Evolutionary conservation across 2,888 invertebrate species (phyloP).

Genomic region (Epinotia bilunana): DNA sequence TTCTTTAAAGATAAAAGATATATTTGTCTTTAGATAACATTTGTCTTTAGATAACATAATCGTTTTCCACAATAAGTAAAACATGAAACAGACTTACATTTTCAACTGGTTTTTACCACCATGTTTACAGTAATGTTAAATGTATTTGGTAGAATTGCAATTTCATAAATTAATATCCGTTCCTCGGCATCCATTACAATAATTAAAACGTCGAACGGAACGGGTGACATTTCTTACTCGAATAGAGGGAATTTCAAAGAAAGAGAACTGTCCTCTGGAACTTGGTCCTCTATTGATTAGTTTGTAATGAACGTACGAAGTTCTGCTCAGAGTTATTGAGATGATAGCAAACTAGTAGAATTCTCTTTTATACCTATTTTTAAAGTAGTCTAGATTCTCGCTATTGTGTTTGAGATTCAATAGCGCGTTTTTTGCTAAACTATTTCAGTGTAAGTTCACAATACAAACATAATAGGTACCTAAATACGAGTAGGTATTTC

Average conservation of each 20-base stretch:
- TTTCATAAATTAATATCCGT: neutral
- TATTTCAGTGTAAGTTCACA: too few relatives aligned
- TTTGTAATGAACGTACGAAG: conserved; percentile 37
- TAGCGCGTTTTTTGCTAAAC: neutral
- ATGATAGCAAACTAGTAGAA: conserved; percentile 11
- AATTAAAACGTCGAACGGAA: conserved; percentile 37
- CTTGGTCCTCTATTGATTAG: conserved; percentile 36
- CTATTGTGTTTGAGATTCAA: neutral
- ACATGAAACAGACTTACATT: too few relatives aligned
- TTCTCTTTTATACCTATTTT: neutral
- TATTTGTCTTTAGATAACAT: too few relatives aligned
- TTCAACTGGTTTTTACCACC: too few relatives aligned
- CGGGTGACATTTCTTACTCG: conserved; percentile 18
- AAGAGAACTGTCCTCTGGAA: conserved; percentile 28
- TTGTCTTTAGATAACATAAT: too few relatives aligned
- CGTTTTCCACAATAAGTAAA: too few relatives aligned
- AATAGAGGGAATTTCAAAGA: conserved; percentile 32
- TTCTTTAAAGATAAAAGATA: too few relatives aligned
- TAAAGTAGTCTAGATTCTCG: neutral
- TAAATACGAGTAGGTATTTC: too few relatives aligned
- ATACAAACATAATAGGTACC: too few relatives aligned
- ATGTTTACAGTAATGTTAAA: neutral
- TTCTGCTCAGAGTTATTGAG: conserved; percentile 31
- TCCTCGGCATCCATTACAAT: conserved; percentile 21
- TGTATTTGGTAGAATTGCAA: neutral